Evolutionary conservation across 2,113 vertebrate genomes (phyloP).

Genomic region (Microtus richardsoni): DNA sequence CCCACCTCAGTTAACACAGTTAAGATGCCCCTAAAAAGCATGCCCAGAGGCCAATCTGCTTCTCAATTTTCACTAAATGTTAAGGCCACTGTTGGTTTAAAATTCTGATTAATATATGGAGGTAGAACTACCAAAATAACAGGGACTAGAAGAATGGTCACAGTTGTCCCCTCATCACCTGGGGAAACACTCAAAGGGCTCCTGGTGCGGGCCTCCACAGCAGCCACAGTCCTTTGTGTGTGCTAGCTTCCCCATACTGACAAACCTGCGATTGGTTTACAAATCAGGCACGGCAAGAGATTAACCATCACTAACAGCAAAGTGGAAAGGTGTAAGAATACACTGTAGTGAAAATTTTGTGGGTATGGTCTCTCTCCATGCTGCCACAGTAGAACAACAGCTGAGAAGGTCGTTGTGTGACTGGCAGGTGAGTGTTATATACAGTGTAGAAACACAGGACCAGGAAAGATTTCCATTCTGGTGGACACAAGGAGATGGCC

Average conservation of each 20-base stretch:
- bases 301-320: background rate
- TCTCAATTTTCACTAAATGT: background rate
- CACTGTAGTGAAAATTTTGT: background rate
- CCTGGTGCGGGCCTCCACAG: background rate
- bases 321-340: background rate
- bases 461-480: background rate
- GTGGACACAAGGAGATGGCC: background rate
- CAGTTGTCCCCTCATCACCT: background rate
- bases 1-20: background rate
- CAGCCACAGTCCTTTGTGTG: no score
- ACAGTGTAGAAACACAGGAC: background rate
- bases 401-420: background rate
- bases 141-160: background rate
- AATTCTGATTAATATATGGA: background rate
- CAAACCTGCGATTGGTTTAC: background rate
- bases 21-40: background rate
- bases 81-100: background rate
- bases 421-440: background rate
- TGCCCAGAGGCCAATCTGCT: background rate
- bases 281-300: background rate
- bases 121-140: background rate
- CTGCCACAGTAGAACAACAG: no score
- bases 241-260: background rate
- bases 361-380: background rate
- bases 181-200: background rate